Evolutionary conservation across 2,888 invertebrate genomes (phyloP), one percentile per base, ranked within the genome.

Genomic region (Plebejus melissa): DNA sequence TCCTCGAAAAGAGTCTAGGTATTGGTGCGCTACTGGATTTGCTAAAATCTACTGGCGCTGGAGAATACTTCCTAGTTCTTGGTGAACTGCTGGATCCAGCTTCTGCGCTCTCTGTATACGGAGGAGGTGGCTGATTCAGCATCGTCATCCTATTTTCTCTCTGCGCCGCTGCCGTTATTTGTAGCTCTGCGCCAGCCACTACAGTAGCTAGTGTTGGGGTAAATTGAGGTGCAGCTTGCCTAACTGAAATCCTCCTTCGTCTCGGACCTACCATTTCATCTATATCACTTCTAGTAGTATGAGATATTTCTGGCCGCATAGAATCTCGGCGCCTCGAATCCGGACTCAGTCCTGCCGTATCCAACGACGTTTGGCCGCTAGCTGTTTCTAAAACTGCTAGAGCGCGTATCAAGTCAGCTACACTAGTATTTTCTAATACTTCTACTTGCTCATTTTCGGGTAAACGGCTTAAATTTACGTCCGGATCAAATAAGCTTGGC

Each of bases 381-480:
- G 88, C 90, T 5, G 93, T 91, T 80, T 93, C 92, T 80, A 97
- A 91, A n/a, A 95, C 95, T 72, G 97, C 96, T 74, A 98, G 88
- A 0, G 97, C 97, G 76, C 97, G 94, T 41, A 98, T 94, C 75
- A 98, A 94, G 88, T 98, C 97, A 0, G 97, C 97, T 16, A 98
- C 94, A 36, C 97, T 97, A 0, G 97, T 97, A 82, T 97, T 96
- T 86, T 97, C 97, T 76, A 97, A 89, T 13, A 97, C 94, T 82
- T 94, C 94, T 6, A 95, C 94, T 81, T 95, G 94, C 79, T 94
- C 90, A 0, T 87, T 82, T 82, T 93, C 88, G 38, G 91, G 88
- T 54, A 93, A 83, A 79, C 82, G 86, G 70, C 87, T 82, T 78
- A 92, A 86, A 77, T 93, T 91, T 2, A 93, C 83, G 79, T 92